phyloP scores from a whole-genome alignment of 1,140 invertebrate species.

The Polypedilum vanderplanki region DNA sequence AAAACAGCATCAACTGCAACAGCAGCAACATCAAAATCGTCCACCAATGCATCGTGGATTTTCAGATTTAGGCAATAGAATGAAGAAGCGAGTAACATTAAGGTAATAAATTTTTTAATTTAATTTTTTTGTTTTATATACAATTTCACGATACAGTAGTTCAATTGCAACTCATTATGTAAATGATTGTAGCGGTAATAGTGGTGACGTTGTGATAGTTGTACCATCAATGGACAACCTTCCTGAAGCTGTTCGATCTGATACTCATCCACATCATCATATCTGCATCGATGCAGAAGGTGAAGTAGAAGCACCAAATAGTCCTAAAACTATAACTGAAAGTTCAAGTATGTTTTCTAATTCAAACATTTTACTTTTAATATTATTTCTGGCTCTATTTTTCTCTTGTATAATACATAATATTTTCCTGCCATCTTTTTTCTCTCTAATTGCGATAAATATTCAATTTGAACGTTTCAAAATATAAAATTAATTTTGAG shows the following conservation, averaged over 20 bases:
- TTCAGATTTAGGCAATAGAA: conserved; percentile 71
- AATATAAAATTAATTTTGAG: too few species aligned
- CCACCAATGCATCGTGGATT: conserved; percentile 66
- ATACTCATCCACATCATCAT: conserved; percentile 29
- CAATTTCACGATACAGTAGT: conserved; percentile 39
- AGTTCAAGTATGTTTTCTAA: conserved; percentile 46
- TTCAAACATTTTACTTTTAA: not conserved
- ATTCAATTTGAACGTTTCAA: too few species aligned
- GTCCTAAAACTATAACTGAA: conserved; percentile 45
- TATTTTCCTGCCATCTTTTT: too few species aligned
- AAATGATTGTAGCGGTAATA: conserved; percentile 41
- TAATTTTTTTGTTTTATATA: too few species aligned
- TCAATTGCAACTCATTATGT: conserved; percentile 50
- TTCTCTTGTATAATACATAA: too few species aligned
- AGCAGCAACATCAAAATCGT: conserved; percentile 39
- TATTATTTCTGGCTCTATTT: too few species aligned
- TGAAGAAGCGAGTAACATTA: conserved; percentile 76
- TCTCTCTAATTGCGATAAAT: too few species aligned
- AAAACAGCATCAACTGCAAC: not conserved
- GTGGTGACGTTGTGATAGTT: conserved; percentile 54
- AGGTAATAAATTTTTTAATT: too few species aligned
- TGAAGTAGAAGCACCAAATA: conserved; percentile 32
- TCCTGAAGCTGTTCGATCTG: conserved; percentile 34
- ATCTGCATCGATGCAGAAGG: conserved; percentile 31
- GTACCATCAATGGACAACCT: conserved; percentile 49